Evolutionary conservation across 2,888 invertebrate genomes (phyloP).

Genomic region (Apamea anceps): DNA sequence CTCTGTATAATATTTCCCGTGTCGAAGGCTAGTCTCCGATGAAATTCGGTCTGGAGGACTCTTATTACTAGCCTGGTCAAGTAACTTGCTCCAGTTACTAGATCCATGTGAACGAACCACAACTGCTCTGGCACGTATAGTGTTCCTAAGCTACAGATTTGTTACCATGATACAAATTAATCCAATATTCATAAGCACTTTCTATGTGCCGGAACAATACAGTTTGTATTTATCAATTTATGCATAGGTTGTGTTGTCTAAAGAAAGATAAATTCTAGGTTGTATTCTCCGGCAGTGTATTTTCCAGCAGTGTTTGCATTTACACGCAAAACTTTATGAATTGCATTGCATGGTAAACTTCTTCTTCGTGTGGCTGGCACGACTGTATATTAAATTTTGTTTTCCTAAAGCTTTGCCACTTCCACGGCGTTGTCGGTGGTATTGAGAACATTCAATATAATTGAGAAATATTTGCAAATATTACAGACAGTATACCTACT

Average conservation of each 20-base stretch:
- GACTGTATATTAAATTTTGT: no score
- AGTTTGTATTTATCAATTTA: neutral
- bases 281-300: neutral
- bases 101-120: neutral
- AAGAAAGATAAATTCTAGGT: neutral
- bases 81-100: neutral
- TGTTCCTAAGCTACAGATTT: neutral
- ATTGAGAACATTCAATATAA: neutral
- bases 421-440: neutral
- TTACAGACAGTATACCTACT: no score
- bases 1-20: neutral
- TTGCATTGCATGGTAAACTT: neutral
- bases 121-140: neutral
- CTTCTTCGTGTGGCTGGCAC: no score
- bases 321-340: neutral
- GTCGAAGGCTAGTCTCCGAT: neutral
- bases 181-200: slow-evolving; percentile 18
- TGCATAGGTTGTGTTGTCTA: neutral
- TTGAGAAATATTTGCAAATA: neutral
- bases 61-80: neutral
- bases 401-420: no score
- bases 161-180: neutral
- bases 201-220: neutral
- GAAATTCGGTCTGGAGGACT: neutral
- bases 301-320: neutral